These are phyloP conservation scores for Crotalus tigris DNA, from an alignment of 2,113 vertebrate species.

Conservation along the genomic window DNA sequence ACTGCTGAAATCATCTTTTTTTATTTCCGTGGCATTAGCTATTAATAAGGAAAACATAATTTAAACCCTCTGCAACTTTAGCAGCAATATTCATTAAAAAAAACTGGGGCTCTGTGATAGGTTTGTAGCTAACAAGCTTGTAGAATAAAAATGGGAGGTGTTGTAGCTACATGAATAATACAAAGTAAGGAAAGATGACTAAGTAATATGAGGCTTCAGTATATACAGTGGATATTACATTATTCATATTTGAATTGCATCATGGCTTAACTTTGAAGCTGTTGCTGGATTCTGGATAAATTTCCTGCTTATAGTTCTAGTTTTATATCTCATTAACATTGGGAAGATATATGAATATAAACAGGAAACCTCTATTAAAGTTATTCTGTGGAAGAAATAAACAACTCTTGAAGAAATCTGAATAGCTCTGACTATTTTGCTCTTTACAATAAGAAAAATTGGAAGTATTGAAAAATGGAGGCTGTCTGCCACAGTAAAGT, in stretches of 20 bases:
- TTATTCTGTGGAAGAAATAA: background rate
- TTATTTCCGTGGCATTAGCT: background rate
- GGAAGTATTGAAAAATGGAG: background rate
- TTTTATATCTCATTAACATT: constrained; percentile 44
- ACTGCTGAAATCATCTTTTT: background rate
- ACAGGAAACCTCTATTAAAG: constrained; percentile 56
- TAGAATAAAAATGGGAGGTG: constrained; percentile 50
- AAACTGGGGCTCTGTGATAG: constrained; percentile 46
- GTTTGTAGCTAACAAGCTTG: constrained; percentile 40
- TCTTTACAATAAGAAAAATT: background rate
- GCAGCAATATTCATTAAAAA: constrained; percentile 38
- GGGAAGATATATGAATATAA: constrained; percentile 55
- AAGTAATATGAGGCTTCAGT: constrained; percentile 3
- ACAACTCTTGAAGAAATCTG: background rate
- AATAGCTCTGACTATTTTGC: background rate
- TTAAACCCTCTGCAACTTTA: constrained; percentile 43
- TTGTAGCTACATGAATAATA: constrained; percentile 31
- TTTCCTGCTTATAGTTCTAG: constrained; percentile 13
- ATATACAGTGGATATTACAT: background rate
- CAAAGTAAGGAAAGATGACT: constrained; percentile 22
- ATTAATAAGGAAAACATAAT: constrained; percentile 39
- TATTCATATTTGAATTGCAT: constrained; percentile 15
- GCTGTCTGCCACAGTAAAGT: background rate
- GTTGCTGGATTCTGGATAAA: constrained; percentile 27
- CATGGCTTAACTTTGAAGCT: constrained; percentile 38